These are phyloP conservation scores for Choloepus didactylus DNA, from an alignment of 2,797 vertebrate species.

Conservation along the genomic window DNA sequence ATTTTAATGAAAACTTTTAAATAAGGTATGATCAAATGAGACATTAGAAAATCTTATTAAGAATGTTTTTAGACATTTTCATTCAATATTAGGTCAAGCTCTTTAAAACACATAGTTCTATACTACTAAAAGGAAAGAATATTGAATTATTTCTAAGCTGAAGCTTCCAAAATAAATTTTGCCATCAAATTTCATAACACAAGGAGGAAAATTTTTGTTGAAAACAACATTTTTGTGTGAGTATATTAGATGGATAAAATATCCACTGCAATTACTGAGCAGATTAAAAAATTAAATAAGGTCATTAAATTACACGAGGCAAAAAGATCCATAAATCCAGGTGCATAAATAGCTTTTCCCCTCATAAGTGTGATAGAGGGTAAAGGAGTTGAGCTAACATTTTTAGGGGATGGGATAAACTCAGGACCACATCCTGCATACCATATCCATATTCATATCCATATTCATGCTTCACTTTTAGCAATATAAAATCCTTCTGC, in stretches of 20 bases:
- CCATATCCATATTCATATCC: slow-evolving; percentile 20
- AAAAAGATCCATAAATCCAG: not conserved
- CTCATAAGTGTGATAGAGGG: not conserved
- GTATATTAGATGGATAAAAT: not conserved
- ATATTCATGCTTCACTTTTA: slow-evolving; percentile 4
- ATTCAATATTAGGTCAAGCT: not conserved
- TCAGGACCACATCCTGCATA: slow-evolving; percentile 30
- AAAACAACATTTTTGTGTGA: not conserved
- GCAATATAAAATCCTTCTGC: slow-evolving; percentile 13
- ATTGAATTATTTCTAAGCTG: slow-evolving; percentile 25
- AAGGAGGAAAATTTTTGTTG: not conserved
- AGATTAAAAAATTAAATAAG: not conserved
- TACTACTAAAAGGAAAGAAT: not conserved
- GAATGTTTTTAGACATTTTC: not conserved
- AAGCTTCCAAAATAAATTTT: not conserved
- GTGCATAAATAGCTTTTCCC: not conserved
- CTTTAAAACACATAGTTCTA: not conserved
- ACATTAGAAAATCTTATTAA: slow-evolving; percentile 39
- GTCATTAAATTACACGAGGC: not conserved
- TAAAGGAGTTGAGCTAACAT: not conserved
- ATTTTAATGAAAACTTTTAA: slow-evolving; percentile 14
- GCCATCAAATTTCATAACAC: not conserved
- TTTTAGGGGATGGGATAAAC: not conserved
- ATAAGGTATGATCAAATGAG: not conserved
- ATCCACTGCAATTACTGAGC: not conserved